Base-by-base conservation (phyloP, 2,113 vertebrate genomes). In the Scytalopus superciliaris region DNA sequence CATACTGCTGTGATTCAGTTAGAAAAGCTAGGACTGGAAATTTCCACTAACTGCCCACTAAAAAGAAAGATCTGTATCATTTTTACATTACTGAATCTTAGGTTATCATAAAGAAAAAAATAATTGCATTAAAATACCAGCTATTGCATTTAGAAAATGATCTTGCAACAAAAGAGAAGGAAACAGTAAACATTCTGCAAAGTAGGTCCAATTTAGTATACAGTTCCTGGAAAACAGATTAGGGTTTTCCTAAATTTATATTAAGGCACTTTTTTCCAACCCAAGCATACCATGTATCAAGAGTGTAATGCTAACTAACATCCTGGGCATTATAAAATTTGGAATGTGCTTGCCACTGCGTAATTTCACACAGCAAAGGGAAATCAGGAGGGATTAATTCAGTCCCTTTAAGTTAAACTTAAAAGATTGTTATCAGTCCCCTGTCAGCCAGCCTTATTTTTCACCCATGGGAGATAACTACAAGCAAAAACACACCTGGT, bases 31-130 rank as follows among this genome's bases (percentile, higher is more conserved):
- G 62, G 62, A 49, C 31, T 86, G 60, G 69, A 94, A 96, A 49
- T 45, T 93, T 68, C 22, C 27, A 80, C 76, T 92, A 95, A 84
- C 52, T 87, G 33, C 23, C 16, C 57, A 87, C 64, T 75, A 55
- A 82, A 75, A 81, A 60, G 14, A 52, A 89, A 64, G 40, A 33
- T 75, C 33, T 59, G 19, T 37, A 45, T 78, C 5, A 21, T 39
- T 81, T 83, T 93, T 94, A 55, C 15, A 68, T 30, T 56, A 60
- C 35, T 70, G 28, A 88, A 66, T 68, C 72, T 60, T 68, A 90
- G 83, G 33, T 96, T 97, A 90, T 91, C 59, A 79, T 73, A 30
- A 60, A 63, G 76, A 93, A 93, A 90, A 79, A 90, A 92, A 84
- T 49, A 96, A 92, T 68, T 59, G 17, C 12, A 66, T 84, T 91